A percentile compares a stretch with the other conserved stretches of the same genome.
phyloP scores from a whole-genome alignment of 2,797 vertebrate genomes.

The Pelochelys cantorii region DNA sequence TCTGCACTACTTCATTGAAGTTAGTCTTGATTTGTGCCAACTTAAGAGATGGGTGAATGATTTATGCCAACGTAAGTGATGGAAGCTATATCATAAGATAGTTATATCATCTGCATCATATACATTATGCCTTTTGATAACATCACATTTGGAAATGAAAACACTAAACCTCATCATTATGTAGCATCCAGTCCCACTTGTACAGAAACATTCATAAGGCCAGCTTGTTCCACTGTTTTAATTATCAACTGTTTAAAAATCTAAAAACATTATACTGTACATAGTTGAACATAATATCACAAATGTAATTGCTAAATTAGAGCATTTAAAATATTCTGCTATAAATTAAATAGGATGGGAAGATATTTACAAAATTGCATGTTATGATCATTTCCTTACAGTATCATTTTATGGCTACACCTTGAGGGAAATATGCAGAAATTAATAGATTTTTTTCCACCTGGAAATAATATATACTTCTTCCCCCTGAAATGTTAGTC shows the following conservation, averaged over 20 bases:
- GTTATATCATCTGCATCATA: background rate
- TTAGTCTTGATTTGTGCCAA: background rate
- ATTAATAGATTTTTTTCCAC: background rate
- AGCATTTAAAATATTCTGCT: background rate
- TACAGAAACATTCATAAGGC: slow-evolving; percentile 4
- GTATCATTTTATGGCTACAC: background rate
- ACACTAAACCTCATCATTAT: background rate
- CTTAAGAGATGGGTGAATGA: slow-evolving; percentile 10
- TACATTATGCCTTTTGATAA: background rate
- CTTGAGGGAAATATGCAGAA: background rate
- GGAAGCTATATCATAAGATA: background rate
- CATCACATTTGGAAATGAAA: slow-evolving; percentile 12
- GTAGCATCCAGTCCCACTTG: background rate
- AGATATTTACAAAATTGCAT: background rate
- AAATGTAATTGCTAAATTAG: slow-evolving; percentile 1
- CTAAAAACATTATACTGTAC: background rate
- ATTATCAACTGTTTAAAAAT: slow-evolving; percentile 11
- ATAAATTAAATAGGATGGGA: background rate
- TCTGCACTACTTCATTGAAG: background rate
- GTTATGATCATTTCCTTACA: background rate
- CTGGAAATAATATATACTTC: accelerated
- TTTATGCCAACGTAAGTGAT: background rate
- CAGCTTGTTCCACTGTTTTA: slow-evolving; percentile 11
- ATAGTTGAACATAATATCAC: background rate
- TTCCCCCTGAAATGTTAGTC: background rate